A percentile compares a stretch with the other conserved stretches of the same genome.
Conservation (phyloP, 2,888 invertebrate genomes). For the Chydorus sphaericus region DNA sequence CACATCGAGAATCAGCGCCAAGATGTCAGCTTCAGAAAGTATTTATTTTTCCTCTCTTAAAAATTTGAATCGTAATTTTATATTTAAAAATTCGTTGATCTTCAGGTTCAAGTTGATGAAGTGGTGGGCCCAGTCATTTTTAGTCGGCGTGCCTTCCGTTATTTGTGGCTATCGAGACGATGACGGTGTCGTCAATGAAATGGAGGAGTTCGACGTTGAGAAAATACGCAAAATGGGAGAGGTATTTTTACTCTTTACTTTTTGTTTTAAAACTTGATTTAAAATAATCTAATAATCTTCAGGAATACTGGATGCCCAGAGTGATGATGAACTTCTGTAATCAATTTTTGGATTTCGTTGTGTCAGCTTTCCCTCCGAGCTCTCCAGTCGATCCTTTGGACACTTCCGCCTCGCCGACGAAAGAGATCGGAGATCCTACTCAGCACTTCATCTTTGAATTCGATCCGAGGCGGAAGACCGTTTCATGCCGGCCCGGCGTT, state of each 20-base stretch:
- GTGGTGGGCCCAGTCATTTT: slow-evolving; percentile 69
- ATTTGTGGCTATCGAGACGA: slow-evolving; percentile 56
- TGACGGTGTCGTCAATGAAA: slow-evolving; percentile 44
- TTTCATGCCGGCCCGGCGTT: not conserved
- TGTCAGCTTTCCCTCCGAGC: too few species aligned
- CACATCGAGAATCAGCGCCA: slow-evolving; percentile 39
- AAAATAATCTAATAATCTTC: slow-evolving; percentile 21
- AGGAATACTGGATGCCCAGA: slow-evolving; percentile 39
- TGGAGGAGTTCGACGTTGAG: slow-evolving; percentile 37
- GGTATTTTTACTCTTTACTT: slow-evolving; percentile 24
- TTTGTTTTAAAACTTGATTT: too few species aligned
- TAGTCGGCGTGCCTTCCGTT: slow-evolving; percentile 49
- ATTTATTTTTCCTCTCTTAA: too few species aligned
- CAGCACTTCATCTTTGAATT: not conserved
- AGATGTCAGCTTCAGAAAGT: slow-evolving; percentile 37
- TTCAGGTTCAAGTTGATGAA: slow-evolving; percentile 38
- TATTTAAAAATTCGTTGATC: not conserved
- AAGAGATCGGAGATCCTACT: too few species aligned
- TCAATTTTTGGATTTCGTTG: slow-evolving; percentile 42
- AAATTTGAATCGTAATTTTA: too few species aligned
- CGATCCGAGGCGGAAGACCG: not conserved
- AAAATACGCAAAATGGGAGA: slow-evolving; percentile 38
- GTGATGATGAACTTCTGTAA: slow-evolving; percentile 52
- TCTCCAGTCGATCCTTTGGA: too few species aligned
- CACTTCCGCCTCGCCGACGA: too few species aligned